Conservation (phyloP, 2,888 invertebrate genomes). For the Suillia variegata region DNA sequence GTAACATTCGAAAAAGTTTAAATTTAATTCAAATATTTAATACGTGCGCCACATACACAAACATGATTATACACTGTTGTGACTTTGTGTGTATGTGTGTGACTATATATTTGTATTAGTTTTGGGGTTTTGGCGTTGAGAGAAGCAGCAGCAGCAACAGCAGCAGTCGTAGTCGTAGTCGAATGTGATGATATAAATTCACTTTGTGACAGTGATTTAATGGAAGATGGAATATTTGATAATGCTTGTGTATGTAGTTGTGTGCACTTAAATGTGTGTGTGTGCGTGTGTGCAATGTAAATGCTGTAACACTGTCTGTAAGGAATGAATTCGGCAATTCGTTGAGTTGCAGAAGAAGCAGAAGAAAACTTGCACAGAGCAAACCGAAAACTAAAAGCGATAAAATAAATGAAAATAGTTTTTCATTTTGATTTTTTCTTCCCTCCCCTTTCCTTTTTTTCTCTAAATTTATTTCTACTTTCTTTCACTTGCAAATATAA, state of each 20-base stretch:
- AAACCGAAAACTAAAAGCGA: neutral
- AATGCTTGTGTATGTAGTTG: neutral
- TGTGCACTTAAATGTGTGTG: neutral
- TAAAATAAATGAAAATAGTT: neutral
- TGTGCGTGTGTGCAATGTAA: neutral
- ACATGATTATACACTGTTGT: neutral
- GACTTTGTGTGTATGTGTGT: neutral
- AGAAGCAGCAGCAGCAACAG: neutral
- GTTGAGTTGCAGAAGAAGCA: no score
- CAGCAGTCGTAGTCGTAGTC: no score
- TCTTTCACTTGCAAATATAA: neutral
- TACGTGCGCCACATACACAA: constrained; percentile 8
- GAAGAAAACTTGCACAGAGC: no score
- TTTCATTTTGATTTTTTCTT: no score
- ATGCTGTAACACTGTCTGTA: neutral
- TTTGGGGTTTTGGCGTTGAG: neutral
- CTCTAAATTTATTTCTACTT: neutral
- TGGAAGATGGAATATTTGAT: constrained; percentile 15
- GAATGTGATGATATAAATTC: constrained; percentile 16
- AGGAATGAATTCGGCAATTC: no score
- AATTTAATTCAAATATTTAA: constrained; percentile 11
- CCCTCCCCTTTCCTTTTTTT: no score
- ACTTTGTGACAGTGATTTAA: constrained; percentile 23
- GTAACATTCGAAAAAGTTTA: neutral
- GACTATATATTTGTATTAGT: constrained; percentile 1